These are phyloP conservation scores for Strongylocentrotus purpuratus DNA, from an alignment of 35 echinoderm and acorn worm genomes.

Conservation along the genomic window DNA sequence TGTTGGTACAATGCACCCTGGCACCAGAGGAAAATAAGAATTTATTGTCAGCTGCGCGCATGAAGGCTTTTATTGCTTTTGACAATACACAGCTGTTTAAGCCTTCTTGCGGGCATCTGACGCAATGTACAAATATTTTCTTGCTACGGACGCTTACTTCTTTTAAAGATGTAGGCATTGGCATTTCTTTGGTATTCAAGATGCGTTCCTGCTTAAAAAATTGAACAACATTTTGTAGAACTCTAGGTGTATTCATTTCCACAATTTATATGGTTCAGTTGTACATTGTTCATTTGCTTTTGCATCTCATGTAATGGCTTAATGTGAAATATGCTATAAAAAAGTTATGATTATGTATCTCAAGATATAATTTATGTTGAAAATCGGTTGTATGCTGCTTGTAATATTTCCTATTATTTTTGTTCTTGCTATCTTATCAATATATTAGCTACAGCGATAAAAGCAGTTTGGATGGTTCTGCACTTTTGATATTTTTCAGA, in stretches of 20 bases:
- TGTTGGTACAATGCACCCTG: neutral
- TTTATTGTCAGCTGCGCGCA: neutral
- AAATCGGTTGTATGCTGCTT: neutral
- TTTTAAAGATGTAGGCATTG: neutral
- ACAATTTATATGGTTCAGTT: neutral
- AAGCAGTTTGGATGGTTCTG: neutral
- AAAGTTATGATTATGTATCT: neutral
- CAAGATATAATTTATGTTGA: neutral
- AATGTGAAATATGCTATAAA: conserved; percentile 13
- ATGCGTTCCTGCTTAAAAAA: neutral
- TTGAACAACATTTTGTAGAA: neutral
- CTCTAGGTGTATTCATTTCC: neutral
- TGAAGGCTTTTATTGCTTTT: too few species aligned
- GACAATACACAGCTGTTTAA: too few species aligned
- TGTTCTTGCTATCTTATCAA: neutral
- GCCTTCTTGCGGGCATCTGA: too few species aligned
- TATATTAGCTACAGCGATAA: neutral
- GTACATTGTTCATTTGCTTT: neutral
- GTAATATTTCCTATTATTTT: neutral
- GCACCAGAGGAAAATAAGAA: neutral
- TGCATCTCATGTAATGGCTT: neutral
- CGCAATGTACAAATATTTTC: too few species aligned
- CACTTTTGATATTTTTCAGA: neutral
- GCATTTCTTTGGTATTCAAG: neutral
- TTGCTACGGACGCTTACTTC: neutral